These are phyloP conservation scores for Yponomeuta malinellus DNA, from an alignment of 2,888 invertebrate species.

Conservation along the genomic window DNA sequence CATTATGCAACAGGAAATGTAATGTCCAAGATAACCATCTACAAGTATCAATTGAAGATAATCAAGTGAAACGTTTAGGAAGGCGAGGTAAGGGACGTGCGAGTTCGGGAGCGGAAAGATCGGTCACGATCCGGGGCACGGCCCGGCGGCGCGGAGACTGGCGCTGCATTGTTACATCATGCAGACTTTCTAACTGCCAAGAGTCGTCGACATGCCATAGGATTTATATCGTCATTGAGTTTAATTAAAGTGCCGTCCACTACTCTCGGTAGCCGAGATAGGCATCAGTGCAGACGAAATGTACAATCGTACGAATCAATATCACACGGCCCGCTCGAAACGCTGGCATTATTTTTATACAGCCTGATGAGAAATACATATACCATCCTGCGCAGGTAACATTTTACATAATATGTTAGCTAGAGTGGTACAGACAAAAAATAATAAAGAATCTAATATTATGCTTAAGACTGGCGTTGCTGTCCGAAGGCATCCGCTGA, in stretches of 20 bases:
- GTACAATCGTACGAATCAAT: conserved; percentile 28
- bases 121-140: conserved; percentile 44
- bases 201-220: conserved; percentile 39
- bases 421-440: too few species aligned
- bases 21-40: not conserved
- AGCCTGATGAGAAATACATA: too few species aligned
- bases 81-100: not conserved
- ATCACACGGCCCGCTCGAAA: conserved; percentile 34
- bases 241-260: conserved; percentile 52
- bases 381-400: too few species aligned
- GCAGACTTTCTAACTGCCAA: conserved; percentile 56
- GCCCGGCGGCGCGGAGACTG: conserved; percentile 22
- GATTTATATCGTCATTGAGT: conserved; percentile 57
- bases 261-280: conserved; percentile 11
- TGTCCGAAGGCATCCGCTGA: too few species aligned
- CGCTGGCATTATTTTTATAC: conserved; percentile 48
- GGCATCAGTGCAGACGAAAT: conserved; percentile 19
- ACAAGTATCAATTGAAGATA: conserved; percentile 6
- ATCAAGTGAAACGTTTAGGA: conserved; percentile 10
- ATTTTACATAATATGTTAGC: too few species aligned
- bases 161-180: conserved; percentile 57
- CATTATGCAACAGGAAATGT: not conserved
- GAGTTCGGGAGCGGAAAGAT: conserved; percentile 28
- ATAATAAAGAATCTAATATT: too few species aligned
- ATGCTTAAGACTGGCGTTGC: too few species aligned